A percentile compares a stretch with the other conserved stretches of the same genome.
phyloP scores from a whole-genome alignment of 2,797 vertebrate species.

The Spinus pinus region DNA sequence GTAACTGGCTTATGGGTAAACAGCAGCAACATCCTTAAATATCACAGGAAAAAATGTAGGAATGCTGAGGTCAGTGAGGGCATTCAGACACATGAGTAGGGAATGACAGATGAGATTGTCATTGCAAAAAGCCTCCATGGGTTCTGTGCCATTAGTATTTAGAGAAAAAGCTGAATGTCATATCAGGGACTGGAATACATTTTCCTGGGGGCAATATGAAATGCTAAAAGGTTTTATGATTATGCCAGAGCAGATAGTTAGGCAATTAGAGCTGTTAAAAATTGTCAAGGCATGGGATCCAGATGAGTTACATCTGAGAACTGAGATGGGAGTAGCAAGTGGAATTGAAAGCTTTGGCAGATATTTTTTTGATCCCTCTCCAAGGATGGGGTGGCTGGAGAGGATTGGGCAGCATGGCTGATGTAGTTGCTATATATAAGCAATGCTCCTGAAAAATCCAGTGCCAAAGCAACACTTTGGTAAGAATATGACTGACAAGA shows the following conservation, averaged over 20 bases:
- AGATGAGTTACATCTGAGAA: background rate
- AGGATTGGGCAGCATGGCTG: background rate
- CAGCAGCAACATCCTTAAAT: background rate
- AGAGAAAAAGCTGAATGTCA: slow-evolving; percentile 40
- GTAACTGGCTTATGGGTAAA: background rate
- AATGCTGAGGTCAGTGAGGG: background rate
- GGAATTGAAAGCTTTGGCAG: background rate
- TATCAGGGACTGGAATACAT: background rate
- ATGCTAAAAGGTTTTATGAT: slow-evolving; percentile 39
- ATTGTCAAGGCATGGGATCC: slow-evolving; percentile 10
- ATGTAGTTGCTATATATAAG: background rate
- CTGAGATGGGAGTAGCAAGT: background rate
- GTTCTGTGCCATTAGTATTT: background rate
- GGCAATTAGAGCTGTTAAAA: slow-evolving; percentile 43
- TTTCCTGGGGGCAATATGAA: slow-evolving; percentile 17
- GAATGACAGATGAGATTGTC: background rate
- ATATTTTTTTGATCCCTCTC: background rate
- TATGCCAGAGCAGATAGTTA: slow-evolving; percentile 25
- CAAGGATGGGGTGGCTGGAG: background rate
- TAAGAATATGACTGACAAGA: background rate
- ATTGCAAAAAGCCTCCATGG: background rate
- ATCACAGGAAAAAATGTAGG: background rate
- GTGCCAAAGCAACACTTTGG: background rate
- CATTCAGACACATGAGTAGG: background rate
- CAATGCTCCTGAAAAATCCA: background rate